Conservation (phyloP, 1,140 invertebrate species). For the Microplitis mediator region DNA sequence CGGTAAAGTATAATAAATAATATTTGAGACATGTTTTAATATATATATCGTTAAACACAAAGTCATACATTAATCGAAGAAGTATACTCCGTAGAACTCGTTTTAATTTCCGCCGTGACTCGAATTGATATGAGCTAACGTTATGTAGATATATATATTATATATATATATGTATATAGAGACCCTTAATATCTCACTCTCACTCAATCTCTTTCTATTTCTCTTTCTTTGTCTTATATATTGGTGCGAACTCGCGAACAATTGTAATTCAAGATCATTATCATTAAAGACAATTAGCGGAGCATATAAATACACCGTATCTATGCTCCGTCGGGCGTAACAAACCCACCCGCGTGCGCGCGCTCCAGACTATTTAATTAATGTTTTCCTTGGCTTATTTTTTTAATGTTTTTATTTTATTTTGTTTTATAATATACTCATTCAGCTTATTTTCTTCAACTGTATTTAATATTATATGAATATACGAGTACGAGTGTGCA, state of each 20-base stretch:
- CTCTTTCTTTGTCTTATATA: slow-evolving; percentile 26
- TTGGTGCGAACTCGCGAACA: slow-evolving; percentile 52
- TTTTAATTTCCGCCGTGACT: slow-evolving; percentile 31
- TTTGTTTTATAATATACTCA: neutral
- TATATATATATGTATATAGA: no score
- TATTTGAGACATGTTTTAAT: neutral
- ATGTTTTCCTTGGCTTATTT: slow-evolving; percentile 28
- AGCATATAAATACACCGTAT: slow-evolving; percentile 60
- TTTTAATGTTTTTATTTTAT: neutral
- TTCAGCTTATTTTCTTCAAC: neutral
- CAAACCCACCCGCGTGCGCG: slow-evolving; percentile 36
- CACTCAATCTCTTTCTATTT: neutral
- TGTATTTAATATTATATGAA: neutral
- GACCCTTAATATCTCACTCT: neutral
- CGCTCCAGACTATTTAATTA: slow-evolving; percentile 35
- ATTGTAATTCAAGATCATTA: slow-evolving; percentile 60
- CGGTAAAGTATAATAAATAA: neutral
- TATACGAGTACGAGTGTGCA: no score
- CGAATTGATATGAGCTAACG: slow-evolving; percentile 26
- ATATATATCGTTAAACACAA: neutral
- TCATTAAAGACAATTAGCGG: slow-evolving; percentile 60
- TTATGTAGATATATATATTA: neutral
- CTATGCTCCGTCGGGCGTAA: slow-evolving; percentile 55
- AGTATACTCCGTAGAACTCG: slow-evolving; percentile 16
- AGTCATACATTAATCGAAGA: slow-evolving; percentile 10